phyloP scores from a whole-genome alignment of 2,113 vertebrate species.

The Bettongia penicillata region DNA sequence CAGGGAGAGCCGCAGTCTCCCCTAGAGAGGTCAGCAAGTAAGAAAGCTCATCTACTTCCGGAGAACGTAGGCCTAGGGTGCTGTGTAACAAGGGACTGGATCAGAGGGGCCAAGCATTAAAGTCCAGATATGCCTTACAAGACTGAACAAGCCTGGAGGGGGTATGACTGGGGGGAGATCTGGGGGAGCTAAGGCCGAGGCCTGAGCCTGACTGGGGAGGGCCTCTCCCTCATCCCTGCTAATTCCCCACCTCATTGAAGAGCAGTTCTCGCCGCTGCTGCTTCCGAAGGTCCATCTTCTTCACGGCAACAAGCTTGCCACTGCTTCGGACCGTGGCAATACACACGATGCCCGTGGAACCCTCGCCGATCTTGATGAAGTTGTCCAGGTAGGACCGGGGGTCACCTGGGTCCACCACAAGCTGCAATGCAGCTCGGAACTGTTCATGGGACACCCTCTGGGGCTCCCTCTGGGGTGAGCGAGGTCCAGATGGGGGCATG shows the following conservation, averaged over 20 bases:
- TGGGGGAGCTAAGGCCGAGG: no score
- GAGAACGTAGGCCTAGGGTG: neutral
- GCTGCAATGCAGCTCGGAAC: conserved; percentile 93
- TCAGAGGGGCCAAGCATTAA: no score
- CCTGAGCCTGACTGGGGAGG: no score
- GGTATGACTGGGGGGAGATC: no score
- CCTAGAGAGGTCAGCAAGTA: fast-evolving
- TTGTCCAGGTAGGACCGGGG: conserved; percentile 94
- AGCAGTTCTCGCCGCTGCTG: conserved; percentile 95
- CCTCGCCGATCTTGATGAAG: conserved; percentile 98
- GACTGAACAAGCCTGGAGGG: no score
- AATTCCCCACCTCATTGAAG: conserved; percentile 91
- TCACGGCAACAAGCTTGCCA: conserved; percentile 93
- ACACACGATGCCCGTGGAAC: conserved; percentile 95
- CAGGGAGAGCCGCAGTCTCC: neutral
- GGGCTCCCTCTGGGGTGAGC: conserved; percentile 90
- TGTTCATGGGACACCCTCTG: conserved; percentile 96
- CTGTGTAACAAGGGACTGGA: no score
- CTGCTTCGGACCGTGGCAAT: conserved; percentile 92
- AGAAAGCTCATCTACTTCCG: neutral
- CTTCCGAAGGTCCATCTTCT: conserved; percentile 97
- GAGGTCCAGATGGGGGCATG: conserved; percentile 73
- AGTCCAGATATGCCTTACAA: no score
- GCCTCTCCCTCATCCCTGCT: neutral
- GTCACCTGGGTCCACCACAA: conserved; percentile 95